These are phyloP conservation scores for Drosophila yakuba DNA, from an alignment of 1,140 invertebrate species.

Conservation along the genomic window DNA sequence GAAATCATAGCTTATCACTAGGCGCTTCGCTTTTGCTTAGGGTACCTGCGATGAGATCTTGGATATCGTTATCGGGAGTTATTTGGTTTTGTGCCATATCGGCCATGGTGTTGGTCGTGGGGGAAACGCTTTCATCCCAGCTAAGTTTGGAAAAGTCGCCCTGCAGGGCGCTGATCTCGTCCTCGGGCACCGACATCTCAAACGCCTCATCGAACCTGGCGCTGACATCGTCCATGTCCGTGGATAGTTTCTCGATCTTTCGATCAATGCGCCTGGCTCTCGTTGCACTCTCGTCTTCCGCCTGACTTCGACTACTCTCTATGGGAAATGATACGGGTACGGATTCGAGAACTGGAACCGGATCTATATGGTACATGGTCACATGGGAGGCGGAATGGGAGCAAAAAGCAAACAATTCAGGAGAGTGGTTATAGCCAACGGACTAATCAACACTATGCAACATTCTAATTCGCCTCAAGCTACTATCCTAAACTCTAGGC, in stretches of 20 bases:
- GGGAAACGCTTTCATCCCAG: constrained; percentile 84
- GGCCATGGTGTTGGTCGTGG: constrained; percentile 81
- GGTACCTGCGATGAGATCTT: constrained; percentile 83
- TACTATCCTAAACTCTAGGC: constrained; percentile 45
- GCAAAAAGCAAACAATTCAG: constrained; percentile 69
- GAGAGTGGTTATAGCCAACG: constrained; percentile 60
- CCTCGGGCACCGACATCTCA: constrained; percentile 70
- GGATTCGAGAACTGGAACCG: constrained; percentile 15
- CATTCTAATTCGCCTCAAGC: constrained; percentile 6
- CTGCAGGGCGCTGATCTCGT: constrained; percentile 81
- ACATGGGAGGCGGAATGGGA: constrained; percentile 38
- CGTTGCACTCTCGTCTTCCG: constrained; percentile 78
- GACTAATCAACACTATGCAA: constrained; percentile 53
- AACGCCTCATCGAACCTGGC: constrained; percentile 75
- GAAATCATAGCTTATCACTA: constrained; percentile 28
- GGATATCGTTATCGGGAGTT: constrained; percentile 83
- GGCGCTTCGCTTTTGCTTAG: constrained; percentile 18
- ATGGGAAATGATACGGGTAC: constrained; percentile 20
- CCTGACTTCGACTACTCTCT: constrained; percentile 54
- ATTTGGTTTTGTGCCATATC: constrained; percentile 81
- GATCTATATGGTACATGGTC: constrained; percentile 34
- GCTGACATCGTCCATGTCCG: constrained; percentile 77
- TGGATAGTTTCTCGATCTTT: constrained; percentile 87
- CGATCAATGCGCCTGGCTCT: constrained; percentile 85
- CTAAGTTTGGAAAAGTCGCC: constrained; percentile 84